Conservation (phyloP, 2,113 vertebrate species). For the Vimba vimba region DNA sequence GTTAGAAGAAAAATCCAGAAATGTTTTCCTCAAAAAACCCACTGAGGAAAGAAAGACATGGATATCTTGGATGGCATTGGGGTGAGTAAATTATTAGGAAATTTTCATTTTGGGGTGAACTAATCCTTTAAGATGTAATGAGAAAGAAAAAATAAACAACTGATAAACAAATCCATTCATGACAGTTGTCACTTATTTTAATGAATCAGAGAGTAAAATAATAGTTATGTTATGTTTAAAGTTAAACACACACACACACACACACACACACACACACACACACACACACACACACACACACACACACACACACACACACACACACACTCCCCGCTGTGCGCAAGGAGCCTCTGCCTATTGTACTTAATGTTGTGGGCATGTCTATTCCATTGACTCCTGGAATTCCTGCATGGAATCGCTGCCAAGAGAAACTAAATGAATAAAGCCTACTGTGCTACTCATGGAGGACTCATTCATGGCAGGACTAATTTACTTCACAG, state of each 20-base stretch:
- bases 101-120: no score
- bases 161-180: neutral
- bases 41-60: no score
- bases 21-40: no score
- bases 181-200: neutral
- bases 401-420: neutral
- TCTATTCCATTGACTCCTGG: neutral
- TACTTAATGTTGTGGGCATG: neutral
- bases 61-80: no score
- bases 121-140: neutral
- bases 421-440: constrained; percentile 1
- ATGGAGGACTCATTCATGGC: neutral
- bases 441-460: neutral
- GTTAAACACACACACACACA: neutral
- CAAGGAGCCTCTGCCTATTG: neutral
- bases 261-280: neutral
- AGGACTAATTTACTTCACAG: neutral
- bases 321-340: neutral
- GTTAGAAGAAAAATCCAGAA: no score
- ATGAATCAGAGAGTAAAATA: no score
- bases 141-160: neutral
- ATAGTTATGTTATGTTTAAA: neutral
- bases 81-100: no score
- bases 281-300: no score
- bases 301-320: neutral